Base-by-base conservation (phyloP, 2,113 vertebrate genomes). In the Choloepus hoffmanni region DNA sequence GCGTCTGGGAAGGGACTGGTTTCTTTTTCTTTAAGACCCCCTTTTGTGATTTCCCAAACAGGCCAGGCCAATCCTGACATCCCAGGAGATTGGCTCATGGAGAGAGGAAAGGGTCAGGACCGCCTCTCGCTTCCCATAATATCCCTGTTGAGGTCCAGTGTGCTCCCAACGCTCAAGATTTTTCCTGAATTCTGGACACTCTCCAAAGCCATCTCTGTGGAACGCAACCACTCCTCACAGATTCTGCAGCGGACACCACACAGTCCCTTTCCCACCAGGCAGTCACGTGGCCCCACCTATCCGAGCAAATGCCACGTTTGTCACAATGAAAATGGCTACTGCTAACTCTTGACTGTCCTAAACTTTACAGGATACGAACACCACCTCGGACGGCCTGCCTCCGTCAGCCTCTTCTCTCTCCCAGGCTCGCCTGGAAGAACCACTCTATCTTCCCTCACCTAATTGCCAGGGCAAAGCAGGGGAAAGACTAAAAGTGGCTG, bases 61-160 rank as follows among this genome's bases (percentile, higher is more conserved):
- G 50, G 7, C 40, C 89, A 72, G 68, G 74, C 79, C 93, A 89
- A 92, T 45, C 85, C 86, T 70, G 85, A 33, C 40, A 81, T 76
- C 65, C n/a, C 50, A 7, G 68, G 76, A 89, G 68, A 55, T 21
- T 45, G 1, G 19, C 36, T 79, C 33, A 10, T 48, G 9, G 85
- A 84, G 19, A 50, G 18, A 55, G 15, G 19, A 11, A 6, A 67
- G 53, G 50, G 26, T 28, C 21, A 50, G 65, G 15, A 33, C 12
- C 26, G 13, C 76, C 53, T 73, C 40, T 9, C 5, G 19, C 5
- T 43, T 78, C 30, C 68, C 45, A n/a, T 8, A 23, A 43, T 5
- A 33, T 2, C 33, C 63, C 33, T 6, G 24, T 0, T 21, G 43
- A 55, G 36, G 36, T 28, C 63, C 68, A 18, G 12, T 36, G 14